A percentile compares a stretch with the other conserved stretches of the same genome.
These are phyloP conservation scores for Strigamia maritima DNA, from an alignment of 2,888 invertebrate genomes.

Conservation along the genomic window DNA sequence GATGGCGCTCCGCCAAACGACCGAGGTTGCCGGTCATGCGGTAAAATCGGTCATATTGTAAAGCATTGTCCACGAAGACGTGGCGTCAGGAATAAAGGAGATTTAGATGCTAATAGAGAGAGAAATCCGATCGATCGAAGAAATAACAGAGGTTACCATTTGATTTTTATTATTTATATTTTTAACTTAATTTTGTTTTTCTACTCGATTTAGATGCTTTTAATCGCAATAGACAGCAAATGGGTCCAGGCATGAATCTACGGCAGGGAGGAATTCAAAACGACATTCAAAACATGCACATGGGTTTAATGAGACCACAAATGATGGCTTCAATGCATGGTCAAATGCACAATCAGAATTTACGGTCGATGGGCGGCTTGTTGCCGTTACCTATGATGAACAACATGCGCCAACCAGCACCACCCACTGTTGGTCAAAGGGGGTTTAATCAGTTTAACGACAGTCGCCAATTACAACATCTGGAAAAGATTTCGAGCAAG, in stretches of 20 bases:
- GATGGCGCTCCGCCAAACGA: conserved; percentile 56
- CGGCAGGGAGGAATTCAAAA: background rate
- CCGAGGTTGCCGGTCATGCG: conserved; percentile 57
- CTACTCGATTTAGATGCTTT: background rate
- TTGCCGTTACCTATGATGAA: background rate
- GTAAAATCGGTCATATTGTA: conserved; percentile 58
- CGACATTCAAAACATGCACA: background rate
- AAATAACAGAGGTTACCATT: background rate
- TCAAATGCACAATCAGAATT: background rate
- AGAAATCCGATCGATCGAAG: background rate
- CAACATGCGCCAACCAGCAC: background rate
- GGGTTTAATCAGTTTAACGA: background rate
- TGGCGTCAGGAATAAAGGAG: background rate
- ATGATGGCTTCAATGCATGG: background rate
- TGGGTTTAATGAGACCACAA: background rate
- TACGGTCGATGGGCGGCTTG: background rate
- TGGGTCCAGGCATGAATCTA: background rate
- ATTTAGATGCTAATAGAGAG: background rate
- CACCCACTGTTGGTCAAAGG: background rate
- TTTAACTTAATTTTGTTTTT: background rate
- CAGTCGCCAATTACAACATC: conserved; percentile 2
- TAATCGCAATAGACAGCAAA: background rate
- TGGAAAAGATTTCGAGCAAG: background rate
- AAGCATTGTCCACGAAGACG: conserved; percentile 53
- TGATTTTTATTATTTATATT: background rate